Percentiles rank a stretch among this genome's conserved stretches.
Evolutionary conservation across 2,113 vertebrate species (phyloP).

Genomic region (Galemys pyrenaicus): DNA sequence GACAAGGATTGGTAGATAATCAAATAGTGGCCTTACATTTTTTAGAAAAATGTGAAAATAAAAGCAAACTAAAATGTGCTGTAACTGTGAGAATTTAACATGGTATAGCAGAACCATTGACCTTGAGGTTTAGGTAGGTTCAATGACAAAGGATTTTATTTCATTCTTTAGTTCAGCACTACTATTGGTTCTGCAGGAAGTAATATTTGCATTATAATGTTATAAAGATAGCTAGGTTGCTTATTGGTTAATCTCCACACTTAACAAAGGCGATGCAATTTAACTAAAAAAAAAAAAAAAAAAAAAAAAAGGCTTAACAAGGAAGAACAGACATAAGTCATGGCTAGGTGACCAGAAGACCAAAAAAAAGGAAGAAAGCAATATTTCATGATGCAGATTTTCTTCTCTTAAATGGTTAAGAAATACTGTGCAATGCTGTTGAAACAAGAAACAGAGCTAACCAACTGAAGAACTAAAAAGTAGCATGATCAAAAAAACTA

Average conservation of each 20-base stretch:
- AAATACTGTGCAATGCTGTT: background rate
- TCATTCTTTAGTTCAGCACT: background rate
- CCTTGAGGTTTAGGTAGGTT: background rate
- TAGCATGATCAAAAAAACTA: constrained; percentile 28
- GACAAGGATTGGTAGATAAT: background rate
- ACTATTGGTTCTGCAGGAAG: constrained; percentile 10
- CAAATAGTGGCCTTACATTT: background rate
- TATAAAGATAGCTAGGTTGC: background rate
- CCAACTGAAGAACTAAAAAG: constrained; percentile 47
- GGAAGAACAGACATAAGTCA: background rate
- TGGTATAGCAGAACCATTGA: background rate
- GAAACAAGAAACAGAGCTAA: constrained; percentile 14
- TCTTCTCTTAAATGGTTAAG: background rate
- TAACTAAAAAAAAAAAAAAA: background rate
- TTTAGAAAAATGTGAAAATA: constrained; percentile 12
- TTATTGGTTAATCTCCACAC: constrained; percentile 30
- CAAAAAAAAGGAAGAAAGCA: background rate
- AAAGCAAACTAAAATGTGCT: background rate
- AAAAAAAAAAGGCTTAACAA: background rate
- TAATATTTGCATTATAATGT: background rate
- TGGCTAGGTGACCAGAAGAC: background rate
- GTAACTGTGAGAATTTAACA: constrained; percentile 47
- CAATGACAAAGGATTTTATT: background rate
- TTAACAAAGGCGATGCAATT: background rate
- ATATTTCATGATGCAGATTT: background rate